Base-by-base conservation (phyloP, 2,113 vertebrate species). In the Caranx melampygus region DNA sequence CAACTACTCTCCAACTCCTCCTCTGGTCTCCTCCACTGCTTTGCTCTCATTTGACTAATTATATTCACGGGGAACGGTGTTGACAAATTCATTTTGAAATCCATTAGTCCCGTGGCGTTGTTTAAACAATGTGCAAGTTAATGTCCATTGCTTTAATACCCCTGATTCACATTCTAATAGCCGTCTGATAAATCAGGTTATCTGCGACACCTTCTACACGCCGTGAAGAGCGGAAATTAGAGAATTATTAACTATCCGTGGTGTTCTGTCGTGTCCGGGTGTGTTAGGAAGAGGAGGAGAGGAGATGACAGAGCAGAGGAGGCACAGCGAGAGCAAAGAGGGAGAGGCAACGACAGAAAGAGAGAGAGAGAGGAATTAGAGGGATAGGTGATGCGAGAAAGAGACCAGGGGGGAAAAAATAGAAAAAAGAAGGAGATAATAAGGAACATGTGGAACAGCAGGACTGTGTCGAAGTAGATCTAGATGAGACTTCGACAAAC, bases 81-180 rank as follows among this genome's bases (percentile, higher is more conserved):
- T 95, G 93, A 95, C 94, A 95, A 95, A 95, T 94, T 94, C 90
- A 94, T 95, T 94, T 89, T 91, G 87, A 94, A 95, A 94, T 94
- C 92, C 91, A 94, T 95, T 95, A 94, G 93, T 93, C 91, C 90
- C 72, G 70, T 91, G 90, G 90, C 85, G 84, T 92, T 92, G 90
- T 92, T 94, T 94, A 94, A 95, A 94, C 91, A 94, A 92, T 92
- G 91, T 78, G 87, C 88, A 79, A 89, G 85, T 92, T 95, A 94
- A 92, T 93, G 93, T 92, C 93, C 93, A 83, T 88, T 83, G 86
- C 91, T 89, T 90, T 94, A 94, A 93, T 93, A 90, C 87, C 84
- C 88, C 90, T 90, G 90, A 93, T 93, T 92, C 93, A 86, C 89
- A 92, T 93, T 91, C 92, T 94, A 93, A 94, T 94, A 92, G 86